phyloP scores from a whole-genome alignment of 30 jellyfish, hydroid and myxozoan species.

The Aurelia coerulea region DNA sequence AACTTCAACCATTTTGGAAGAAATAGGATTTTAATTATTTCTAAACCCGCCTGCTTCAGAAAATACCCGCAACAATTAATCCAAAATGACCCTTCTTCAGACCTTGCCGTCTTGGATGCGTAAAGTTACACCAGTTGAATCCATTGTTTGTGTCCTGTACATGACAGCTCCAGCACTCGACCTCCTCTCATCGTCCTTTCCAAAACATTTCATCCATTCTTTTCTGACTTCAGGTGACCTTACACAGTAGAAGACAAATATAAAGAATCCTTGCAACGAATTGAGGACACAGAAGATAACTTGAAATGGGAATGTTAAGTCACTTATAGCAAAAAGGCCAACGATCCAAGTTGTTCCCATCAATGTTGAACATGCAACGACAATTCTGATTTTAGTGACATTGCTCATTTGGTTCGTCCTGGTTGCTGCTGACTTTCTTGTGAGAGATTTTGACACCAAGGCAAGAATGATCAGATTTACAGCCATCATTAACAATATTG shows the following conservation, averaged over 20 bases:
- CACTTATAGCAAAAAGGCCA: slow-evolving; percentile 43
- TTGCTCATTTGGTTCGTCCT: slow-evolving; percentile 1
- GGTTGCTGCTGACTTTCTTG: neutral
- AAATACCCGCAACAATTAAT: too few species aligned
- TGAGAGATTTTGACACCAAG: neutral
- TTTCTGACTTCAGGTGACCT: slow-evolving; percentile 23
- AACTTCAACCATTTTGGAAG: too few species aligned
- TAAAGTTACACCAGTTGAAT: too few species aligned
- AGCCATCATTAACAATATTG: slow-evolving; percentile 4
- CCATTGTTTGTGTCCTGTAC: too few species aligned
- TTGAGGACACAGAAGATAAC: slow-evolving; percentile 31
- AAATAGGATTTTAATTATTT: too few species aligned
- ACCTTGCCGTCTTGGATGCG: too few species aligned
- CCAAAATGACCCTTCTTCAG: too few species aligned
- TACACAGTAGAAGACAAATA: slow-evolving; percentile 30
- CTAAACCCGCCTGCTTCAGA: too few species aligned
- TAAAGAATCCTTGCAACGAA: slow-evolving; percentile 56
- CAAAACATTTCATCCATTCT: slow-evolving; percentile 18
- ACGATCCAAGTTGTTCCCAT: slow-evolving; percentile 50
- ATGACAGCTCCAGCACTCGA: neutral
- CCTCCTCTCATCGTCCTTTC: neutral
- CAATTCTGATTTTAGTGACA: slow-evolving; percentile 35
- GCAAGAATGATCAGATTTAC: slow-evolving; percentile 24
- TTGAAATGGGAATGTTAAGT: slow-evolving; percentile 10
- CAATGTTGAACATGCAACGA: slow-evolving; percentile 38